Evolutionary conservation across 2,888 invertebrate species (phyloP), one percentile per base, ranked within the genome.

Genomic region (Drosophila anceps): DNA sequence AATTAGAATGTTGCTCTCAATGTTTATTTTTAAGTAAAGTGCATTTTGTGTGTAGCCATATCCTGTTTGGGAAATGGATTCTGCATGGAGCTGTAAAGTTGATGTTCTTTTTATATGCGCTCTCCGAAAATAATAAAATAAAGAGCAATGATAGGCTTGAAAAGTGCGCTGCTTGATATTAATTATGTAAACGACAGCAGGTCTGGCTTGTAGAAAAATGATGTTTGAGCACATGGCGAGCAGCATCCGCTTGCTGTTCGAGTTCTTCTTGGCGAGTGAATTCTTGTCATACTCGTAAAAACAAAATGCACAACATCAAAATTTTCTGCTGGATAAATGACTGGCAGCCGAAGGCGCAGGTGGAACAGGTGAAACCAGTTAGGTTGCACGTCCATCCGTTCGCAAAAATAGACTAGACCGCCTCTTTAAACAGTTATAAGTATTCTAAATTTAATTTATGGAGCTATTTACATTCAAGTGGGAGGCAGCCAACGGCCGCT

Each of bases 281-380:
- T 63, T 61, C 68, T 70, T 71, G 77, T 54, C 75, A 57, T 72
- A 44, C 37, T 62, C 65, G 37, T 53, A 63, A 81, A 82, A 67
- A 24, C 43, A 62, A 72, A 76, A 73, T 69, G 70, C 54, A 24
- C 44, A 80, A 64, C 62, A 73, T 82, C 60, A 65, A 70, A 64
- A 64, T 53, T 35, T 69, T 65, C 59, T 54, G 59, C 53, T 53
- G 46, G 46, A 51, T 64, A 53, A 55, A 50, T 64, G 66, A 61
- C 29, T 35, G 50, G 33, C 48, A 68, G 57, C 58, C 64, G n/a
- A 58, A 71, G 70, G 73, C 79, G 44, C 72, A 69, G 46, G 67
- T 59, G 62, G 59, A 73, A 67, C 81, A 82, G 81, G 76, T 76
- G 81, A 55, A 66, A 74, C 67, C 70, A 79, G 72, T 73, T 65